Percentiles rank a stretch among this genome's conserved stretches.
Evolutionary conservation across 2,797 vertebrate species (phyloP).

Genomic region (Girardinus metallicus): DNA sequence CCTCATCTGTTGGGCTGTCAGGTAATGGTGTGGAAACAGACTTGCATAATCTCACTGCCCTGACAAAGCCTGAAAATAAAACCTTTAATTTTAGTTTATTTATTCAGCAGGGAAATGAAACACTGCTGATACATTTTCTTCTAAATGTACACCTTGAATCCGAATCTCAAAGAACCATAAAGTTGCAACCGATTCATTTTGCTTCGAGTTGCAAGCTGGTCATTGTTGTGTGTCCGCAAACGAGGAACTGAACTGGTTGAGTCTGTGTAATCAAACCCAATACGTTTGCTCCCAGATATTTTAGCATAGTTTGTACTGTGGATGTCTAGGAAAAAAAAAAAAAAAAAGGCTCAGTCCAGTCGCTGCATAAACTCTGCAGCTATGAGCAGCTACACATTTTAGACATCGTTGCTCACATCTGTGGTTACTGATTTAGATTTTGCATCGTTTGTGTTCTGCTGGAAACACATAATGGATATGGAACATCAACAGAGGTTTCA

Average conservation of each 20-base stretch:
- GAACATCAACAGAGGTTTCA: not conserved
- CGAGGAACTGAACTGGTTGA: not conserved
- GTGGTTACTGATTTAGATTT: not conserved
- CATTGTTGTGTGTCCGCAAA: not conserved
- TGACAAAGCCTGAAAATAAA: not conserved
- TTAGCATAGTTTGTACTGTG: not conserved
- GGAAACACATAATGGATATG: not conserved
- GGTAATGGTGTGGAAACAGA: not conserved
- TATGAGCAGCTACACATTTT: not conserved
- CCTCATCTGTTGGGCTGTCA: not conserved
- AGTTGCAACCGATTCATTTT: not conserved
- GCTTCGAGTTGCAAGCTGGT: not conserved
- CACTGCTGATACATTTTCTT: not conserved
- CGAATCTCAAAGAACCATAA: not conserved
- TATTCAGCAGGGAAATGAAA: not conserved
- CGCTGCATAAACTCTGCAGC: not conserved
- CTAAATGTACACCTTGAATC: not conserved
- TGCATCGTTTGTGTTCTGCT: not conserved
- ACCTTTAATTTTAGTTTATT: not conserved
- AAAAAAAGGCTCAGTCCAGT: not conserved
- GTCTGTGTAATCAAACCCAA: not conserved
- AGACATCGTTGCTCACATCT: not conserved
- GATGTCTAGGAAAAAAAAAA: not conserved
- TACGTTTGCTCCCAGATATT: not conserved
- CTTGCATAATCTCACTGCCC: not conserved